Evolutionary conservation across 2,797 vertebrate genomes (phyloP), one percentile per base, ranked within the genome.

Genomic region (Numenius phaeopus): DNA sequence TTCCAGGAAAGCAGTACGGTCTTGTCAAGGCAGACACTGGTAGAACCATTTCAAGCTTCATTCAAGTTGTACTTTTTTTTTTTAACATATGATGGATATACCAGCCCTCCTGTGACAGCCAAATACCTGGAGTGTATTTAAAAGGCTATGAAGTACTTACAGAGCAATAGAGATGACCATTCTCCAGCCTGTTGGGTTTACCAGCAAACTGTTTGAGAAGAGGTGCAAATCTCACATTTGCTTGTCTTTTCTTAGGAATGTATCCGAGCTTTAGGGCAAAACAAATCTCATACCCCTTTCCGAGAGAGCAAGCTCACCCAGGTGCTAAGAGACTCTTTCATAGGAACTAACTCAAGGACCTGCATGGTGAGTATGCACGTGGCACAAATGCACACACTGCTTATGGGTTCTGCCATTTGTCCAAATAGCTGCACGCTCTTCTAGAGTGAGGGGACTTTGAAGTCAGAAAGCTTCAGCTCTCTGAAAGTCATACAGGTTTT

Each of bases 301-400:
- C 98, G 99, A 17, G 99, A 99, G 98, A 99, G 99, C 98, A 99
- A 99, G 96, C 98, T 99, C 93, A 99, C 99, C 24, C 99, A 99
- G 95, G 99, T 99, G 72, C 98, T 99, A 26, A 98, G 99, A 83
- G 99, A 99, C 95, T 99, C 99, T 55, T 99, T 99, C 95, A 99
- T 99, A 16, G 99, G 99, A 75, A 98, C 99, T 84, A 99, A 99
- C 93, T 99, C 99, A 14, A 99, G 98, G 96, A 99, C 99, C 23
- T 99, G 99, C 97, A 99, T 99, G 99, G 99, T 99, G 98, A 95
- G 98, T 95, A 52, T 32, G 40, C 2, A 7, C 6, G 1, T 26
- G 26, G 65, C 39, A 30, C 46, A 71, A 42, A 64, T 42, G 37
- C 6, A 34, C 5, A 7, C 7, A 6, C 34, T 15, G 14, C 17